A percentile compares a stretch with the other conserved stretches of the same genome.
These are phyloP conservation scores for Lutraria lutraria DNA, from an alignment of 2,888 invertebrate species.

Conservation along the genomic window DNA sequence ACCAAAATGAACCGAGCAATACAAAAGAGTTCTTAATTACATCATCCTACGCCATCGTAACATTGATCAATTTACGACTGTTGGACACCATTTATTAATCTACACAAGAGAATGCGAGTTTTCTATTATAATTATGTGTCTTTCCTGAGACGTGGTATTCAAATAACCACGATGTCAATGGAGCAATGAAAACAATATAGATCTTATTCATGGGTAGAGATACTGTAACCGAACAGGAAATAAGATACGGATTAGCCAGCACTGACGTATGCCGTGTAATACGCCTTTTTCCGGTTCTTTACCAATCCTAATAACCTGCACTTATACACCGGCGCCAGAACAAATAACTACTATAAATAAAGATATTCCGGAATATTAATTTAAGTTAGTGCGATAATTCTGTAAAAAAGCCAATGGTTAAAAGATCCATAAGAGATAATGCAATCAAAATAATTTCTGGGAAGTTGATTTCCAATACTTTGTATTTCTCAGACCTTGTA, in stretches of 20 bases:
- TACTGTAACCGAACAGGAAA: conserved; percentile 5
- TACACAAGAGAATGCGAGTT: not conserved
- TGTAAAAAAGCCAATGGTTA: not conserved
- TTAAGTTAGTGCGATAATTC: not conserved
- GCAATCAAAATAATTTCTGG: not conserved
- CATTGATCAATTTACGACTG: not conserved
- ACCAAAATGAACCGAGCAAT: not conserved
- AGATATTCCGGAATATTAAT: not conserved
- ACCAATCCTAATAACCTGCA: conserved; percentile 8
- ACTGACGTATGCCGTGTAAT: not conserved
- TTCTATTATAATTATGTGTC: conserved; percentile 11
- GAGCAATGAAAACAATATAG: not conserved
- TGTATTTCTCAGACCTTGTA: no score
- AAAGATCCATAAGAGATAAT: not conserved
- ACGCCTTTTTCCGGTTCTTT: not conserved
- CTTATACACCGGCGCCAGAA: not conserved
- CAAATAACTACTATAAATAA: not conserved
- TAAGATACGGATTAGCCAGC: not conserved
- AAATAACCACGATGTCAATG: not conserved
- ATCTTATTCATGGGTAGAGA: not conserved
- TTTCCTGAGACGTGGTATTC: not conserved
- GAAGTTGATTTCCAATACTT: not conserved
- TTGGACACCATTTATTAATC: not conserved
- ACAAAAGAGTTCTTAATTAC: not conserved
- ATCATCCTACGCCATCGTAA: not conserved